phyloP scores from a whole-genome alignment of 2,888 invertebrate genomes.

The Anodontia alba region DNA sequence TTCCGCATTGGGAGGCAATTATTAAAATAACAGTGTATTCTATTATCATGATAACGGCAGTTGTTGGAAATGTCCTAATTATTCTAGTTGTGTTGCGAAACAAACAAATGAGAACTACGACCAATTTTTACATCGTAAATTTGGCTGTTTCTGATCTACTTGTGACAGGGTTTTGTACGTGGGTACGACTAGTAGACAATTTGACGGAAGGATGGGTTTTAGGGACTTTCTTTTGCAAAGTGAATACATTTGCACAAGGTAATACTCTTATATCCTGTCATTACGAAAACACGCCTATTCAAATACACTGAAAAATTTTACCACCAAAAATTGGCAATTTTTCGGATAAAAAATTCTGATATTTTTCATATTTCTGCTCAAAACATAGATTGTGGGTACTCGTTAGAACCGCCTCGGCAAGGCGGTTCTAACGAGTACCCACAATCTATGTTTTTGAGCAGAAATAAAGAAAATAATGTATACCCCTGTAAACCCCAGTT shows the following conservation, averaged over 20 bases:
- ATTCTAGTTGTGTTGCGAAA: conserved; percentile 64
- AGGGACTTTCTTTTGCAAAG: conserved; percentile 90
- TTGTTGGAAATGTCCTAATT: conserved; percentile 62
- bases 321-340: no score
- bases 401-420: no score
- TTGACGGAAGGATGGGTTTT: conserved; percentile 92
- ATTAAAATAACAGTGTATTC: conserved; percentile 59
- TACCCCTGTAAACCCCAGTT: no score
- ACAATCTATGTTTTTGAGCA: no score
- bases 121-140: conserved; percentile 79
- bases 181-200: conserved; percentile 91
- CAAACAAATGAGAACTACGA: conserved; percentile 70
- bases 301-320: no score
- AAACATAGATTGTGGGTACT: no score
- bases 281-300: no score
- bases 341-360: no score
- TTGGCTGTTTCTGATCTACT: conserved; percentile 81
- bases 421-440: no score
- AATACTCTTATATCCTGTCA: no score
- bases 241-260: conserved; percentile 92
- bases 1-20: conserved; percentile 56
- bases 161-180: conserved; percentile 88
- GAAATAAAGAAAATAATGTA: no score
- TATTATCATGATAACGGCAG: conserved; percentile 54
- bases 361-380: no score